These are phyloP conservation scores for Euura lappo DNA, from an alignment of 1,140 invertebrate genomes.

Conservation along the genomic window DNA sequence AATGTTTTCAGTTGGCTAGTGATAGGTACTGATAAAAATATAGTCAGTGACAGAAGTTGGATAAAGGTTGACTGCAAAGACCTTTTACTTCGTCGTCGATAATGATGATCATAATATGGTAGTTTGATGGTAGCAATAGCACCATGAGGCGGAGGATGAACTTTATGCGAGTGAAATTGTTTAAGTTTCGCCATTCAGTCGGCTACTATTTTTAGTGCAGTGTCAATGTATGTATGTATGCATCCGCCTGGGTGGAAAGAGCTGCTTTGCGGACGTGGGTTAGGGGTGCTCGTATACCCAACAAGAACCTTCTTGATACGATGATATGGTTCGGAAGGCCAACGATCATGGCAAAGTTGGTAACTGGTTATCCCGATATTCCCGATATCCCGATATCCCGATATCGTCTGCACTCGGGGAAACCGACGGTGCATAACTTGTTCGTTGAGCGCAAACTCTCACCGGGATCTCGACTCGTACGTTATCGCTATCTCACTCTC, in stretches of 20 bases:
- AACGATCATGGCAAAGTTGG: neutral
- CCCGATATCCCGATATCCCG: neutral
- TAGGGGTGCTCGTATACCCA: neutral
- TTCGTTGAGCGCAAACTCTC: neutral
- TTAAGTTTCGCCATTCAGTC: neutral
- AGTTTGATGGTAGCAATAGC: neutral
- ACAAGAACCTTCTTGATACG: constrained; percentile 3
- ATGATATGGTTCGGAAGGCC: neutral
- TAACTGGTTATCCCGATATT: constrained; percentile 7
- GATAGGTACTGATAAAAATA: no score
- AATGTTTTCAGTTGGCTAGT: no score
- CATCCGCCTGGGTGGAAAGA: neutral
- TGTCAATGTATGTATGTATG: no score
- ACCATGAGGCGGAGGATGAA: neutral
- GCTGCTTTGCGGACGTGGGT: neutral
- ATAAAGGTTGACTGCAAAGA: no score
- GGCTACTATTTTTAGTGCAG: neutral
- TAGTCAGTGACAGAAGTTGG: no score
- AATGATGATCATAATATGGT: neutral
- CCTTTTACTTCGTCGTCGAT: neutral
- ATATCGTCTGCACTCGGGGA: neutral
- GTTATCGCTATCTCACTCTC: neutral
- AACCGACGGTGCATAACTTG: neutral
- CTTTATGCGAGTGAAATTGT: neutral
- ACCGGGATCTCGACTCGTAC: neutral